Evolutionary conservation across 2,797 vertebrate species (phyloP).

Genomic region (Gambusia yucatana): DNA sequence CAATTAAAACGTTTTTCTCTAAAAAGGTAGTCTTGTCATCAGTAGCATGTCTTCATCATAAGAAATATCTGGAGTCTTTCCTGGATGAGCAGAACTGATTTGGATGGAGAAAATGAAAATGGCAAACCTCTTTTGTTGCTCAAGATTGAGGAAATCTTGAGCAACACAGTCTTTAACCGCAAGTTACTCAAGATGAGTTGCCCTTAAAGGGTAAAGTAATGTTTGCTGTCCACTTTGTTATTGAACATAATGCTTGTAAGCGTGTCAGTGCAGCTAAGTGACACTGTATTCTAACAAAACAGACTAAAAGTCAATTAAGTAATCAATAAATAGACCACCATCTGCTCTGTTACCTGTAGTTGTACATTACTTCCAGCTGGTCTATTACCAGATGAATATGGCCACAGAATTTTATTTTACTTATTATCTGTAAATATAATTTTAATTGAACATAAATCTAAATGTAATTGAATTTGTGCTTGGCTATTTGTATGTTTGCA

Average conservation of each 20-base stretch:
- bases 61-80: background rate
- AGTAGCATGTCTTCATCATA: background rate
- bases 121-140: background rate
- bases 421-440: background rate
- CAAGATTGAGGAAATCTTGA: background rate
- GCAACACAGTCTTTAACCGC: background rate
- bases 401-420: background rate
- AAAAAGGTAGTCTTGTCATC: background rate
- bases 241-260: background rate
- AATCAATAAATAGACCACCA: background rate
- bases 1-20: background rate
- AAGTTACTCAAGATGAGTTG: background rate
- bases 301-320: background rate
- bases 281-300: background rate
- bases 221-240: background rate
- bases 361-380: background rate
- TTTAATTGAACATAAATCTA: background rate
- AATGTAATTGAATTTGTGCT: background rate
- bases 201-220: background rate
- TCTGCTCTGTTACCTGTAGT: background rate
- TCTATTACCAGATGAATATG: background rate
- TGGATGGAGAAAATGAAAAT: slow-evolving; percentile 17
- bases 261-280: background rate
- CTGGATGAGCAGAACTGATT: background rate
- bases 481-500: background rate